Base-by-base conservation (phyloP, 2,888 invertebrate species). In the Blastobasis lacticolella region DNA sequence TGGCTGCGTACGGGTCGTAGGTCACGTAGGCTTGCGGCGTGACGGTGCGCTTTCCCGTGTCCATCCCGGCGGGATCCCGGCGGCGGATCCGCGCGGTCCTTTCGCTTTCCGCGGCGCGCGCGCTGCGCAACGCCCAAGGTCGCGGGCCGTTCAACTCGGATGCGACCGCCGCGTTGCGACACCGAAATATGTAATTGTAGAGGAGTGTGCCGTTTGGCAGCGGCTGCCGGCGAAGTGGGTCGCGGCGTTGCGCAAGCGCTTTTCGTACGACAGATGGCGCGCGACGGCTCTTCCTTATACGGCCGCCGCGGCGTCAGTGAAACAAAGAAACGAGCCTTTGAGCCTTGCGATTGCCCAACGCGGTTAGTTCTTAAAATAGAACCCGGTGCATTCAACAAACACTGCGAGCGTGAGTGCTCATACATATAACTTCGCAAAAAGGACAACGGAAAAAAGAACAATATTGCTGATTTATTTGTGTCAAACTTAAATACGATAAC, bases 101-200 rank as follows among this genome's bases (percentile, higher is more conserved):
- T 87, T 87, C 86, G 83, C 87, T 86, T 85, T 84, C 84, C 71
- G 77, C 71, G 63, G 73, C 78, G 81, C 79, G 81, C 77, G 75
- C 69, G 72, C 74, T 70, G 72, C 81, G 83, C 81, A 82, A 81
- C 73, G 62, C 77, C 75, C 87, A 88, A 87, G 88, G 87, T 85
- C 88, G 86, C 74, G 81, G 84, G 85, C 79, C 87, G 81, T 88
- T 88, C 87, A 88, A 87, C 88, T 88, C 88, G 87, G 88, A 88
- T 87, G 87, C 85, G 82, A 84, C 82, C 79, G 75, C 66, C 76
- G 59, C 63, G 77, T 88, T 87, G 87, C 88, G 86, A 86, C 87
- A 87, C 80, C 78, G 75, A 81, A 83, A 86, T 83, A 85, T 85
- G 85, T 86, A 86, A 87, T 85, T 86, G 86, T 83, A 81, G 83